Evolutionary conservation across 2,797 vertebrate species (phyloP).

Genomic region (Sebastes goodei): DNA sequence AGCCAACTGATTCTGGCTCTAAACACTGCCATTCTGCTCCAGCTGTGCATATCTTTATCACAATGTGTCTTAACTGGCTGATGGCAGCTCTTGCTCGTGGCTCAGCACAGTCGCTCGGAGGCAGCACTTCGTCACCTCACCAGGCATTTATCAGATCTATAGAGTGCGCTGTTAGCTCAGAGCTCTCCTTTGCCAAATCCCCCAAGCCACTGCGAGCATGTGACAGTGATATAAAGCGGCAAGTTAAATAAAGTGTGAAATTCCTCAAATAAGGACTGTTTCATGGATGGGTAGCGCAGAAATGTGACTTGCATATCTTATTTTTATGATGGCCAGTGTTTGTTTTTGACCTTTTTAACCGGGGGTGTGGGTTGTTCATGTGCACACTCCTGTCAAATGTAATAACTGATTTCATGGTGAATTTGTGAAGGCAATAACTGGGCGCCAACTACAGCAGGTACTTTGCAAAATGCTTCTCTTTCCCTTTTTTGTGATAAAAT

Average conservation of each 20-base stretch:
- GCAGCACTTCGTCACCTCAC: conserved; percentile 64
- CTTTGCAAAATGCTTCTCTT: not conserved
- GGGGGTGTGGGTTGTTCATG: conserved; percentile 55
- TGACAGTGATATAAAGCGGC: conserved; percentile 81
- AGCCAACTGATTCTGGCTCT: conserved; percentile 76
- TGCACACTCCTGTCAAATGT: conserved; percentile 55
- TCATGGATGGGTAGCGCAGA: conserved; percentile 72
- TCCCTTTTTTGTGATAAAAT: not conserved
- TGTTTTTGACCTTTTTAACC: conserved; percentile 75
- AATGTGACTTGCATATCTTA: conserved; percentile 77
- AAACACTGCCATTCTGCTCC: conserved; percentile 81
- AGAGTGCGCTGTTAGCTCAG: conserved; percentile 59
- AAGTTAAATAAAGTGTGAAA: conserved; percentile 88
- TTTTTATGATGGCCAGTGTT: conserved; percentile 65
- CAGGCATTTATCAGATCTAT: conserved; percentile 72
- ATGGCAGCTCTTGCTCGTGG: conserved; percentile 60
- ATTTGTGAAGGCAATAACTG: conserved; percentile 65
- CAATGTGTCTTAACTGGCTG: conserved; percentile 79
- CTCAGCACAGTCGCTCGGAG: conserved; percentile 56
- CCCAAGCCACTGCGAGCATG: conserved; percentile 49
- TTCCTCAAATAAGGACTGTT: conserved; percentile 80
- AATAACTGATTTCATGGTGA: conserved; percentile 71
- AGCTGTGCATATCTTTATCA: conserved; percentile 83
- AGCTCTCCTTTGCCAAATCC: conserved; percentile 58
- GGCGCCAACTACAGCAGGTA: conserved; percentile 16